Base-by-base conservation (phyloP, 2,888 invertebrate genomes). In the Epirrhoe tristata region DNA sequence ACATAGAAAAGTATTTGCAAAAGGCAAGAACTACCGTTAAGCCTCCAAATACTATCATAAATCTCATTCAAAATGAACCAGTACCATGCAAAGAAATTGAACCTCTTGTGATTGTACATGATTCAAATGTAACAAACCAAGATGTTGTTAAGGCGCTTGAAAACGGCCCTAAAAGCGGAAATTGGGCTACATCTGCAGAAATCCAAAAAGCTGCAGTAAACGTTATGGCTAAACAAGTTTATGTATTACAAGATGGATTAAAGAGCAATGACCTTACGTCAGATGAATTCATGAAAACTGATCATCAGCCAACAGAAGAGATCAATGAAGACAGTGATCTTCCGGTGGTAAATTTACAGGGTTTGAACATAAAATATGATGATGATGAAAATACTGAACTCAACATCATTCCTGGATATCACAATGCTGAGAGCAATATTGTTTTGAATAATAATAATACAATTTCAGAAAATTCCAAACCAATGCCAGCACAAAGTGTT, bases 1-100 rank as follows among this genome's bases (percentile, higher is more conserved):
- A 87, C 24, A 77, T 92, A 56, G 80, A 87, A 46, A 80, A 83
- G 61, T 92, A 82, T 73, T 78, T 93, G 61, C 69, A 79, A 61
- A 80, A 81, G 59, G 75, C 80, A 52, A 65, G 77, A 58, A 66
- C 65, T 14, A 68, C 70, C 43, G 63, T 65, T 53, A 73, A 66
- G 8, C 46, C 34, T 8, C 10, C 64, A 5, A 72, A 81, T 54
- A 74, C 14, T 52, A 62, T 68, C 50, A 6, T 83, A 34, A 63
- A 76, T 24, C 61, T 82, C 24, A 46, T 85, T 50, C 63, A 75
- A 57, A 64, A 54, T 24, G 57, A 63, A 51, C 54, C 43, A 17
- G 32, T 43, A 14, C 24, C 48, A 48, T 53, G 10, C 55, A 58
- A 58, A 54, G 48, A 63, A 53, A 43, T 32, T 5, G 52, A 43